A percentile compares a stretch with the other conserved stretches of the same genome.
phyloP scores from a whole-genome alignment of 2,888 invertebrate genomes.

The Caenorhabditis macrosperma region DNA sequence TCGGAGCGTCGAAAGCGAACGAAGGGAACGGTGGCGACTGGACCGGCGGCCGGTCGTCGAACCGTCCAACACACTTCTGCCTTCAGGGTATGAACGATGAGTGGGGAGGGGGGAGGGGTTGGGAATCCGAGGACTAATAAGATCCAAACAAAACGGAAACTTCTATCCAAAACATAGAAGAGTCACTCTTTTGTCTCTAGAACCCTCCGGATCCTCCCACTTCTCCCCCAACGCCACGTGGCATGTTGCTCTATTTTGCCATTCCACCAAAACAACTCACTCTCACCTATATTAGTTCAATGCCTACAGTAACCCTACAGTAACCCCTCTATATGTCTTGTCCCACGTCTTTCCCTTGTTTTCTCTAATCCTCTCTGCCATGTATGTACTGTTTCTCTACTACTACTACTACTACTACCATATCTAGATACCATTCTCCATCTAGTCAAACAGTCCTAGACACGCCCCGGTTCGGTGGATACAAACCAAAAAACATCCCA shows the following conservation, averaged over 20 bases:
- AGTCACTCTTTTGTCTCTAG: background rate
- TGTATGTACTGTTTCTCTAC: background rate
- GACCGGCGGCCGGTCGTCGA: conserved; percentile 16
- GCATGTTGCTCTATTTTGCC: background rate
- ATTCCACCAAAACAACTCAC: background rate
- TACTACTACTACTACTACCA: too few relatives aligned
- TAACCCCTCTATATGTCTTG: conserved; percentile 6
- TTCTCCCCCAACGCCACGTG: background rate
- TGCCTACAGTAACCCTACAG: background rate
- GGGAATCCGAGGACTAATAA: background rate
- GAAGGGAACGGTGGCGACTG: conserved; percentile 4
- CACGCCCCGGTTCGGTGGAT: background rate
- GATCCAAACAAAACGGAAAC: background rate
- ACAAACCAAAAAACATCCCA: background rate
- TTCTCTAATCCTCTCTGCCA: background rate
- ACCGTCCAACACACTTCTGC: conserved; percentile 46
- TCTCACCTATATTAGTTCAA: background rate
- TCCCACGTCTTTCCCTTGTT: conserved; percentile 18
- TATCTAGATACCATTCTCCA: conserved; percentile 39
- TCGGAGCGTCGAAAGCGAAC: conserved; percentile 66
- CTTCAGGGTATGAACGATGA: conserved; percentile 56
- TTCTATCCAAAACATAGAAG: too few relatives aligned
- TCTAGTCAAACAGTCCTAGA: background rate
- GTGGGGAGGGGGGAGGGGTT: background rate
- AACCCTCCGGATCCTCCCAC: background rate